Evolutionary conservation across 2,113 vertebrate genomes (phyloP), one percentile per base, ranked within the genome.

Genomic region (Hoplias malabaricus): DNA sequence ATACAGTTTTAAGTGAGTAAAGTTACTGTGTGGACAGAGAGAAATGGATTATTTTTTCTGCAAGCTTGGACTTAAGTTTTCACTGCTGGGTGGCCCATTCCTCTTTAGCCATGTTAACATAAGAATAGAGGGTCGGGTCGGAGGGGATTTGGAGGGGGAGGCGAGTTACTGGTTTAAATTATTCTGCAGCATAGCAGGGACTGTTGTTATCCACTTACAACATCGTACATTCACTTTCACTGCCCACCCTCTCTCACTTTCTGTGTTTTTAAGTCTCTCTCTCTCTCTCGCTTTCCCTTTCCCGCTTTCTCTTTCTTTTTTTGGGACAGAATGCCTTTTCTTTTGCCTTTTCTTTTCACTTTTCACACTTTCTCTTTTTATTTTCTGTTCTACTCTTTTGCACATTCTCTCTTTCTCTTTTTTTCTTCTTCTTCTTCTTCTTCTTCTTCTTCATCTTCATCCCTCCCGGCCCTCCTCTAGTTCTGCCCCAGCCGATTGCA

Each of bases 81-180:
- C 80, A 80, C 85, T 92, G 90, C 91, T 88, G 91, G 90, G 90
- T 93, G 92, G 91, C 90, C 92, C 86, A 74, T 86, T 90, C 86
- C 82, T 85, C 86, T 89, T 90, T 88, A 89, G 85, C 87, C 85
- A 79, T 90, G 91, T 92, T 93, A 92, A 91, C 92, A 93, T 93
- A 91, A 93, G 91, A 92, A 92, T 90, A 86, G 89, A 87, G 84
- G 83, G 69, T 83, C 66, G 82, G 27, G 36, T 53, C 48, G 82
- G 79, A n/a, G 79, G 61, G 11, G 31, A 29, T 34, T 10, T 66
- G 73, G 73, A 19, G 38, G 56, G 69, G 82, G 34, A 79, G 69
- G 63, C 50, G 73, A 67, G 79, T 87, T 84, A 88, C 87, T 92
- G 90, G 85, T 90, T 92, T 88, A 89, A 92, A 92, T 89, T 87